phyloP scores from a whole-genome alignment of 30 jellyfish, hydroid and myxozoan genomes.

The Hydractinia symbiolongicarpus region DNA sequence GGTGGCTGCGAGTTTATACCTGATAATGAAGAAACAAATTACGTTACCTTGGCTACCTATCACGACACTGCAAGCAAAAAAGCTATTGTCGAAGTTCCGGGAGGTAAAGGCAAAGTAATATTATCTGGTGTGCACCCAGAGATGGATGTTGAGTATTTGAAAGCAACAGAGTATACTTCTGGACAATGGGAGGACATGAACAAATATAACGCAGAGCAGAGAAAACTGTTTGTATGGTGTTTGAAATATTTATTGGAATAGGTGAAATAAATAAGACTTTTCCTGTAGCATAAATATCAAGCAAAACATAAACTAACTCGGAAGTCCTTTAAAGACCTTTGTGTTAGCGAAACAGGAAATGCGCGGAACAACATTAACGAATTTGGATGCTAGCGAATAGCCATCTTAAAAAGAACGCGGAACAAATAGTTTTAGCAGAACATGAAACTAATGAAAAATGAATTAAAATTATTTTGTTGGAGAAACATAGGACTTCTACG shows the following conservation, averaged over 20 bases:
- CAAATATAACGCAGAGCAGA: not conserved
- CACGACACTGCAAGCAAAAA: slow-evolving; percentile 35
- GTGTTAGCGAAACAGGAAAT: no score
- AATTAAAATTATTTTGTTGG: no score
- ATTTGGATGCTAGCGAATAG: no score
- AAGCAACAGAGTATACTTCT: slow-evolving; percentile 4
- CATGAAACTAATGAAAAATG: no score
- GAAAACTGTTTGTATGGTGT: not conserved
- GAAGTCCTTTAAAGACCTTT: no score
- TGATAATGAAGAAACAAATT: slow-evolving; percentile 9
- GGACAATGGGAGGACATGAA: slow-evolving; percentile 22
- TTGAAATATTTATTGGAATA: not conserved
- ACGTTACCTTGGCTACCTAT: slow-evolving; percentile 31
- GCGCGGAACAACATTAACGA: no score
- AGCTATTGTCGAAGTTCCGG: slow-evolving; percentile 46
- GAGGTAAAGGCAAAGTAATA: slow-evolving; percentile 53
- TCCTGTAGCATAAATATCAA: no score
- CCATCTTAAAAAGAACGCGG: no score
- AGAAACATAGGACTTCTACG: no score
- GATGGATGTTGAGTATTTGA: slow-evolving; percentile 29
- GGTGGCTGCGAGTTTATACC: slow-evolving; percentile 92
- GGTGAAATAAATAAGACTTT: no score
- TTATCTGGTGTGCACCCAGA: slow-evolving; percentile 93
- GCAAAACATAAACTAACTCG: no score
- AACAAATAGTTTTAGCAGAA: no score